Conservation (phyloP, 2,797 vertebrate species). For the Epinephelus malabaricus region DNA sequence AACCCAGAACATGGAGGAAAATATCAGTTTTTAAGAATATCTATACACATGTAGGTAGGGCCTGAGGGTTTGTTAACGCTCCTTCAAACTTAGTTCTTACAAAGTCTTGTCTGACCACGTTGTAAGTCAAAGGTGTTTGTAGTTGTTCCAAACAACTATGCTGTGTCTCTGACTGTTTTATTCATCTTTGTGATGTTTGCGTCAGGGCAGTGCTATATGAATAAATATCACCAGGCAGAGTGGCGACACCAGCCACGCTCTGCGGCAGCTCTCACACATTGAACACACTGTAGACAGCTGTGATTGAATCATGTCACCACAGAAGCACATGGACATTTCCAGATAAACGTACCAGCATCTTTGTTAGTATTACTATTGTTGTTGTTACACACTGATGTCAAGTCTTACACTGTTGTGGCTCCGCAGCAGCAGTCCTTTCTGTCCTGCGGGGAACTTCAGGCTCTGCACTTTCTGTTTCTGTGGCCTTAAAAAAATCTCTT, state of each 20-base stretch:
- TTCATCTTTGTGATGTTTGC: background rate
- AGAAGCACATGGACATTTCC: slow-evolving; percentile 7
- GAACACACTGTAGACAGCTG: background rate
- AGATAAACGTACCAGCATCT: slow-evolving; percentile 8
- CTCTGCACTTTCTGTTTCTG: slow-evolving; percentile 14
- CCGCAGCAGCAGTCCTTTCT: background rate
- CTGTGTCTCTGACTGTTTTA: background rate
- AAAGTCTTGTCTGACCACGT: no score
- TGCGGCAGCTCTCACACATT: background rate
- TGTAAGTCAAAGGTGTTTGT: no score
- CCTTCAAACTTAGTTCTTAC: no score
- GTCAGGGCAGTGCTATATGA: background rate
- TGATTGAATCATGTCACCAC: slow-evolving; percentile 3
- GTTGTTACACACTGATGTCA: background rate
- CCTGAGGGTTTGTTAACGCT: no score
- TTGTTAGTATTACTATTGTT: background rate
- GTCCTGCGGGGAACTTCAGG: background rate
- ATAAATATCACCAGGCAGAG: background rate
- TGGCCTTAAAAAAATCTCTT: slow-evolving; percentile 13
- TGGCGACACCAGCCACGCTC: slow-evolving; percentile 1
- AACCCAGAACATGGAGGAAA: no score
- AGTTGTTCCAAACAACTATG: no score
- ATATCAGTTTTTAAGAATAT: no score
- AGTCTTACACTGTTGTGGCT: background rate
- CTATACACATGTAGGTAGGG: no score